Evolutionary conservation across 2,113 vertebrate species (phyloP).

Genomic region (Seriola rivoliana): DNA sequence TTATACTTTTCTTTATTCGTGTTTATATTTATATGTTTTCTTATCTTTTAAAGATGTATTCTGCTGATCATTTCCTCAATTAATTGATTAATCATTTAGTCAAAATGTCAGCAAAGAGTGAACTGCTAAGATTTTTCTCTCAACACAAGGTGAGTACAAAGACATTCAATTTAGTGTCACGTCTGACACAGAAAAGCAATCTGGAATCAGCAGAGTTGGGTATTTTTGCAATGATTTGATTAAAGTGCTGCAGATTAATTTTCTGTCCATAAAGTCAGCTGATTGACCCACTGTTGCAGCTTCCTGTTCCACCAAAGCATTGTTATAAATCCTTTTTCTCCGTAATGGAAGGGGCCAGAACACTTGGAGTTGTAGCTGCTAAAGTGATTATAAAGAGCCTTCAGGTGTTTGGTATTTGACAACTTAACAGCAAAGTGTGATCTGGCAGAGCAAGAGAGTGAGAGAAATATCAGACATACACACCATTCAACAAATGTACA

Average conservation of each 20-base stretch:
- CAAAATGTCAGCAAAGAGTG: neutral
- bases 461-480: neutral
- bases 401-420: neutral
- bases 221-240: neutral
- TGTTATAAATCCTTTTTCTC: neutral
- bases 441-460: neutral
- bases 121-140: neutral
- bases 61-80: neutral
- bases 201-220: too few species aligned
- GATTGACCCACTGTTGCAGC: neutral
- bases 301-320: neutral
- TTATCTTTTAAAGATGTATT: too few species aligned
- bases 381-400: slow-evolving; percentile 11
- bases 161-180: neutral
- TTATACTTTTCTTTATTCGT: too few species aligned
- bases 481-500: neutral
- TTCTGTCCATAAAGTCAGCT: neutral
- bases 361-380: neutral
- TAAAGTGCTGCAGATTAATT: neutral
- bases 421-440: neutral
- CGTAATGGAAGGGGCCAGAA: neutral
- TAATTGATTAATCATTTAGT: neutral
- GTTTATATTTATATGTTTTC: too few species aligned
- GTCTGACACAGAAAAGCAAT: neutral
- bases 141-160: neutral